A percentile compares a stretch with the other conserved stretches of the same genome.
Conservation (phyloP, 1,140 invertebrate genomes). For the Ceratosolen fusciceps region DNA sequence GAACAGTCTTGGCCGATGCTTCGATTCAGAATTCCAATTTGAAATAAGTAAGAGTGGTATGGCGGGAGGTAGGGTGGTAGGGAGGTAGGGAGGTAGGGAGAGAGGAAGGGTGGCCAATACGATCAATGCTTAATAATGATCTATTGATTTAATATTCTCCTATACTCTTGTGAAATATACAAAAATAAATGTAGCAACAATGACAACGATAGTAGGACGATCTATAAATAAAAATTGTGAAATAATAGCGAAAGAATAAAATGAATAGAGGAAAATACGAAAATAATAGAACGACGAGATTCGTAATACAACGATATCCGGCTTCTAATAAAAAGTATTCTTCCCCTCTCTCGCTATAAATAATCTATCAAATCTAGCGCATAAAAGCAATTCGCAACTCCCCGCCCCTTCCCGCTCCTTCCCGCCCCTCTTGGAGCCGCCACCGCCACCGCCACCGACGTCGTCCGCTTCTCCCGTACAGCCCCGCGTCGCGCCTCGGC, state of each 20-base stretch:
- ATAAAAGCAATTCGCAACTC: slow-evolving; percentile 2
- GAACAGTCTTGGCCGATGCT: no score
- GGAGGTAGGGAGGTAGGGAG: no score
- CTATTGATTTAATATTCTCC: no score
- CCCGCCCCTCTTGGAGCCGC: no score
- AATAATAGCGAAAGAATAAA: not conserved
- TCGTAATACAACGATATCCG: slow-evolving; percentile 20
- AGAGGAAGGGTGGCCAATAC: no score
- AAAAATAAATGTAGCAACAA: not conserved
- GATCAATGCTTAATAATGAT: no score
- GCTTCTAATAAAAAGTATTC: slow-evolving; percentile 5
- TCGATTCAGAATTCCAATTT: no score
- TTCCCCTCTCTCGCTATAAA: slow-evolving; percentile 7
- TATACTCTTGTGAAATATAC: not conserved
- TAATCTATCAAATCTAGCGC: slow-evolving; percentile 33
- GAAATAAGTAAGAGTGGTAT: no score
- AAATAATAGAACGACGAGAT: not conserved
- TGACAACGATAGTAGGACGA: not conserved
- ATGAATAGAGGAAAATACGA: not conserved
- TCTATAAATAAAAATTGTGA: not conserved
- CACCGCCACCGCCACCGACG: no score
- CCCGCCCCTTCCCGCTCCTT: not conserved
- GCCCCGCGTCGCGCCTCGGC: no score
- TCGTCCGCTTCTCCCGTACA: no score
- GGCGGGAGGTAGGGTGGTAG: no score